These are phyloP conservation scores for Sparus aurata DNA, from an alignment of 2,797 vertebrate genomes.

Conservation along the genomic window DNA sequence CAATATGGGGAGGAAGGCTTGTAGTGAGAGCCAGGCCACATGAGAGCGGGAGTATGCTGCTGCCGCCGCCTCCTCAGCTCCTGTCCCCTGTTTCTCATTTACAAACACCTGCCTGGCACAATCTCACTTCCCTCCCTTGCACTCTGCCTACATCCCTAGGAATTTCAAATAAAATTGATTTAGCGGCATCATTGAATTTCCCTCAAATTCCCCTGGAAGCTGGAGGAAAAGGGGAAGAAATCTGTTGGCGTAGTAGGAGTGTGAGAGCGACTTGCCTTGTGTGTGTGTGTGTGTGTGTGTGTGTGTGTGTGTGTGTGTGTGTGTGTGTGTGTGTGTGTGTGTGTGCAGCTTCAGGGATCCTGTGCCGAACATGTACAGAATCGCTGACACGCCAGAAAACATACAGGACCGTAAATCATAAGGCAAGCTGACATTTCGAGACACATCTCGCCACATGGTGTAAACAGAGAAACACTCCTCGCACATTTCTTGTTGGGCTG, in stretches of 20 bases:
- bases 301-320: conserved; percentile 19
- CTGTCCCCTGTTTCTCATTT: conserved; percentile 91
- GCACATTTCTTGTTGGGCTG: conserved; percentile 64
- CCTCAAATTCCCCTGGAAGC: conserved; percentile 88
- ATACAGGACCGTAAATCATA: conserved; percentile 78
- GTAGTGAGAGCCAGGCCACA: conserved; percentile 89
- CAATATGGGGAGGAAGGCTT: conserved; percentile 91
- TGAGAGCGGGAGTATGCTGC: conserved; percentile 86
- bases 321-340: conserved; percentile 11
- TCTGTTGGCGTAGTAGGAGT: conserved; percentile 64
- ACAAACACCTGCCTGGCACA: conserved; percentile 88
- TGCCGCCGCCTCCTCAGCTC: conserved; percentile 75
- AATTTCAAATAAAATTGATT: conserved; percentile 92
- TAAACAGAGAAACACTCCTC: conserved; percentile 68
- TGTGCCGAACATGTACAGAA: conserved; percentile 71
- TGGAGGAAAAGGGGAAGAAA: conserved; percentile 56
- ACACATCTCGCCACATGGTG: conserved; percentile 75
- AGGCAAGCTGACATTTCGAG: conserved; percentile 76
- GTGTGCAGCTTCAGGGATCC: conserved; percentile 63
- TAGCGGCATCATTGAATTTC: conserved; percentile 90
- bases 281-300: conserved; percentile 27
- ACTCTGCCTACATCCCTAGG: conserved; percentile 85
- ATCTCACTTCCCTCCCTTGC: conserved; percentile 73
- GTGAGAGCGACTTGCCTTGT: conserved; percentile 31
- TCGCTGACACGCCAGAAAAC: conserved; percentile 83